Evolutionary conservation across 2,797 vertebrate species (phyloP), one percentile per base, ranked within the genome.

Genomic region (Hydrophis major): DNA sequence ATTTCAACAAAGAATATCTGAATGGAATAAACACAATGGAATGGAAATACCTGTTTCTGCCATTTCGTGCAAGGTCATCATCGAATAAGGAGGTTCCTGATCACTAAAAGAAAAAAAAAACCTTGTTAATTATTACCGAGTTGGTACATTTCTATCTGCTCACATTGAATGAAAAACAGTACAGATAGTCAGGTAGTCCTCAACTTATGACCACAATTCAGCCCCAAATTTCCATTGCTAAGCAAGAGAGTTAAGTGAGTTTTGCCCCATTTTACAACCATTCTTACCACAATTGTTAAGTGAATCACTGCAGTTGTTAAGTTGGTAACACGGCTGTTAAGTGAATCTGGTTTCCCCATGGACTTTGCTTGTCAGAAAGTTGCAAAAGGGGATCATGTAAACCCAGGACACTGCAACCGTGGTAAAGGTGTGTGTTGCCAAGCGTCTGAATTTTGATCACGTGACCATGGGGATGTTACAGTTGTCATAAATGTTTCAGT

Each of bases 11-110:
- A 95, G 42, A 89, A 59, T 53, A n/a, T n/a, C n/a, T n/a, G n/a
- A n/a, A n/a, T n/a, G n/a, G n/a, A n/a, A n/a, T n/a, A n/a, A n/a
- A n/a, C 91, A 50, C 92, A 95, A 95, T 7, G 94, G 89, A 87
- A 94, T 42, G 59, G 96, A 91, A 97, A 98, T 98, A 99, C 99
- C 99, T 88, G 99, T 99, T 98, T 99, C 99, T 96, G 99, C 99
- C 99, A 99, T 99, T 98, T 99, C 99, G 63, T 99, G 99, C 97
- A 99, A 98, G 20, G 99, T 99, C 97, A 99, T 99, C 99, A 99
- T 99, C 97, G 99, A 99, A 97, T 99, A 99, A 12, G 99, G 99
- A 91, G 99, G 99, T 96, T 99, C 99, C 98, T 99, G 99, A 97
- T 99, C 99, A 98, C 99, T 99, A 97, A 96, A 99, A 98, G 95